These are phyloP conservation scores for Aix galericulata DNA, from an alignment of 2,113 vertebrate species.

Conservation along the genomic window DNA sequence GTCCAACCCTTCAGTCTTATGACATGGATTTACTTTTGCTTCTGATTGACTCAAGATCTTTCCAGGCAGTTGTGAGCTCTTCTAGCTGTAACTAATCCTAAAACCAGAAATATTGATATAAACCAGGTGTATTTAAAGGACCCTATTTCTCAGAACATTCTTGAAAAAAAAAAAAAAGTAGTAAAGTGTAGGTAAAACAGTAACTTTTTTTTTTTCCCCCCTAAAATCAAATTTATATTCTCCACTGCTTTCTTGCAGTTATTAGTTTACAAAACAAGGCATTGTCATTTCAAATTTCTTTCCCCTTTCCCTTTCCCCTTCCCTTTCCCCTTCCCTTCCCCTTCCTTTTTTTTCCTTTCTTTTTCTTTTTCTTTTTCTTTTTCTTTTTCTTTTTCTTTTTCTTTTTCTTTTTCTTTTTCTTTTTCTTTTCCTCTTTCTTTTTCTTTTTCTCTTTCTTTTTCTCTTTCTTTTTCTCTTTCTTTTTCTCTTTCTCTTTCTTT, in stretches of 20 bases:
- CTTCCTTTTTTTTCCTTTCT: no score
- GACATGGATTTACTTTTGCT: not conserved
- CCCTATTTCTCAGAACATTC: not conserved
- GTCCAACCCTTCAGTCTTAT: not conserved
- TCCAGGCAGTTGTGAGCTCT: not conserved
- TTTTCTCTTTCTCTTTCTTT: accelerated
- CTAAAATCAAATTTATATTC: not conserved
- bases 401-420: no score
- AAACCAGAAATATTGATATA: not conserved
- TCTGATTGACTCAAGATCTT: not conserved
- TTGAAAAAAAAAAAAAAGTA: not conserved
- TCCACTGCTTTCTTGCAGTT: not conserved
- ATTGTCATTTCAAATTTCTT: not conserved
- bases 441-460: no score
- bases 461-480: not conserved
- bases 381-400: no score
- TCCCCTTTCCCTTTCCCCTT: no score
- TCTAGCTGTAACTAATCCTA: not conserved
- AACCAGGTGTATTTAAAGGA: not conserved
- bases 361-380: no score
- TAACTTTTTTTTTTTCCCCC: not conserved
- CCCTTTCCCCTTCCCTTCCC: no score
- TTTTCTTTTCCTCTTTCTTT: no score
- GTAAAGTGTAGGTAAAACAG: not conserved
- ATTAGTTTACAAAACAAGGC: not conserved